Percentiles rank a stretch among this genome's conserved stretches.
These are phyloP conservation scores for Bombyx mori DNA, from an alignment of 1,140 invertebrate species.

Conservation along the genomic window ASM3026992v2 NC_085114.1:6808501-6809000, in stretches of 20 bases:
- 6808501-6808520: too few relatives aligned
- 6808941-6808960: too few relatives aligned
- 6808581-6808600: conserved; percentile 1
- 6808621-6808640: conserved; percentile 8
- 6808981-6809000: too few relatives aligned
- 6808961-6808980: too few relatives aligned
- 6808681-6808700: conserved; percentile 9
- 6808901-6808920: too few relatives aligned
- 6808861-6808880: too few relatives aligned
- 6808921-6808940: too few relatives aligned
- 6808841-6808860: too few relatives aligned
- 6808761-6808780: conserved; percentile 3
- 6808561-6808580: conserved; percentile 2
- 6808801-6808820: conserved; percentile 6
- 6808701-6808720: conserved; percentile 7
- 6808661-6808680: conserved; percentile 8
- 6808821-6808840: too few relatives aligned
- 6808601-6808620: conserved; percentile 8
- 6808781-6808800: conserved; percentile 6
- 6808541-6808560: too few relatives aligned
- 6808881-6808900: too few relatives aligned
- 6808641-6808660: conserved; percentile 11
- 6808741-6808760: conserved; percentile 4
- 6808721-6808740: conserved; percentile 8
- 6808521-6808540: too few relatives aligned